Conservation (phyloP, 2,113 vertebrate genomes). For the Scomber scombrus region DNA sequence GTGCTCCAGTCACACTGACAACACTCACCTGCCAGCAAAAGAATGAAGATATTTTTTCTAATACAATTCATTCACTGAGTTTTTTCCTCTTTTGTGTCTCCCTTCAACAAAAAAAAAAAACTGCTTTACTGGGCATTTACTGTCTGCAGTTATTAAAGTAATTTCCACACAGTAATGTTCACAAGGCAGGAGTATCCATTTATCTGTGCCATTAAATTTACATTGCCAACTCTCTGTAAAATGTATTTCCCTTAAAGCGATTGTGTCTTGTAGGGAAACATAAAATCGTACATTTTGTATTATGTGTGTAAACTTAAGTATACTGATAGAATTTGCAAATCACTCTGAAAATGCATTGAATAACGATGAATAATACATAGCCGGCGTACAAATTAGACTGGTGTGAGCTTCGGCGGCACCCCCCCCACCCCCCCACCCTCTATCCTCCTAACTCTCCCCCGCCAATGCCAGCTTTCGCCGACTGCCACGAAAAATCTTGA, state of each 20-base stretch:
- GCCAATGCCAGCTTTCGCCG: conserved; percentile 44
- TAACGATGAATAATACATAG: conserved; percentile 80
- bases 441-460: no score
- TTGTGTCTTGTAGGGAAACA: conserved; percentile 78
- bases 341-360: conserved; percentile 77
- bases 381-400: conserved; percentile 73
- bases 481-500: conserved; percentile 73
- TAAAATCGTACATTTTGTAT: conserved; percentile 79
- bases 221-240: conserved; percentile 74
- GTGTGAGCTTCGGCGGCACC: conserved; percentile 56
- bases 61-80: conserved; percentile 19
- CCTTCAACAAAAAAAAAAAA: not conserved
- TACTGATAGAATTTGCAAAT: conserved; percentile 75
- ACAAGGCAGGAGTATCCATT: conserved; percentile 63
- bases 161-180: conserved; percentile 61
- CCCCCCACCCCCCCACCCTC: no score
- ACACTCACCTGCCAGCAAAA: conserved; percentile 78
- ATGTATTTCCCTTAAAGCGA: conserved; percentile 80
- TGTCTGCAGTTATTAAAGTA: conserved; percentile 57
- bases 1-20: conserved; percentile 64
- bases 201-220: conserved; percentile 82
- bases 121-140: conserved; percentile 49
- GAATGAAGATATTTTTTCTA: conserved; percentile 47
- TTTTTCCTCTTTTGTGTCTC: conserved; percentile 13
- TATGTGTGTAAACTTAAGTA: conserved; percentile 79